Evolutionary conservation across 1,140 invertebrate species (phyloP).

Genomic region (Sipha flava): DNA sequence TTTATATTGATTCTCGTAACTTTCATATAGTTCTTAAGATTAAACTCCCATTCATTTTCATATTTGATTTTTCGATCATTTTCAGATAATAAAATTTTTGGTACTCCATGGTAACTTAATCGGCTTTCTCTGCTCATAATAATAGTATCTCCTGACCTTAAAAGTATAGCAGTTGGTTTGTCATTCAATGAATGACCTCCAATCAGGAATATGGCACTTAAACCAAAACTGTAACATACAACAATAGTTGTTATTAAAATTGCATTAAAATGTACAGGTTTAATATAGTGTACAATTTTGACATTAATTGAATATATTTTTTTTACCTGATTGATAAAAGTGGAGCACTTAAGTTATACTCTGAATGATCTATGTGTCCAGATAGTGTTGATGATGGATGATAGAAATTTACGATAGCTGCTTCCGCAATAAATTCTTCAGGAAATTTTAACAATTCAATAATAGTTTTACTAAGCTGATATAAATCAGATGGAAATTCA

Average conservation of each 20-base stretch:
- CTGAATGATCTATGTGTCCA: constrained; percentile 87
- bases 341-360: constrained; percentile 71
- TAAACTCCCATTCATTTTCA: constrained; percentile 33
- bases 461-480: constrained; percentile 54
- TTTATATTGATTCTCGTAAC: constrained; percentile 63
- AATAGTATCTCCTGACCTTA: constrained; percentile 72
- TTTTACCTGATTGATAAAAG: constrained; percentile 72
- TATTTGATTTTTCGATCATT: constrained; percentile 39
- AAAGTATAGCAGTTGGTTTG: constrained; percentile 56
- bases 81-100: constrained; percentile 56
- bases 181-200: constrained; percentile 60
- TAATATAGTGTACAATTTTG: too few species aligned
- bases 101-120: constrained; percentile 73
- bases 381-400: constrained; percentile 80
- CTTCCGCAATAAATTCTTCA: constrained; percentile 63
- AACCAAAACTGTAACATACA: constrained; percentile 65
- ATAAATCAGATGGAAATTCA: constrained; percentile 64
- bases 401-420: constrained; percentile 92
- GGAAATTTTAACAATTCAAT: constrained; percentile 53
- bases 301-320: too few species aligned
- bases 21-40: constrained; percentile 19
- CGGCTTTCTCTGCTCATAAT: constrained; percentile 70
- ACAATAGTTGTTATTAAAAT: neutral
- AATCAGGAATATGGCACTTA: constrained; percentile 75
- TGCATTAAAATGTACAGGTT: too few species aligned